Base-by-base conservation (phyloP, 64 coral and sea anemone genomes). In the Pocillopora damicornis region DNA sequence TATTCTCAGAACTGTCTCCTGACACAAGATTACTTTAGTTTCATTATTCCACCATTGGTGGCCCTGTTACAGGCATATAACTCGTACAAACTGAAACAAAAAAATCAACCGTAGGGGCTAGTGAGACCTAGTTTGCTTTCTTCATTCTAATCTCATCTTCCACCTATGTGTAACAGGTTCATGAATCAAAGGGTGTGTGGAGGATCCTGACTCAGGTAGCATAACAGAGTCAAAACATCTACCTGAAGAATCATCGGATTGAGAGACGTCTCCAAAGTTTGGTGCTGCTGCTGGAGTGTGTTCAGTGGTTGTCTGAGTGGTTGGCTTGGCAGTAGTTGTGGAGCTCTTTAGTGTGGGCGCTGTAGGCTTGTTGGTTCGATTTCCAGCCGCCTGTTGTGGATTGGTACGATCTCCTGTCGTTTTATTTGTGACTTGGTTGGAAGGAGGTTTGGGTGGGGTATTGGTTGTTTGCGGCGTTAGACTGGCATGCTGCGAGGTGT, bases 191-290 rank as follows among this genome's bases (percentile, higher is more conserved):
- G 42, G 42, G 42, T 51, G 2, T 51, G 3, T 51, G 7, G 42
- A 7, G 7, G 42, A 51, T 51, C 2, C 42, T 51, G 42, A 51
- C 42, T 51, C 42, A 4, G 7, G 42, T 51, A 51, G 3, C 42
- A 51, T 51, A 0, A 7, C 7, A 51, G 7, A 2, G 3, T 51
- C 42, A 4, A 4, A 51, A 51, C 7, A 51, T 63, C 11, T 73
- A 85, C 81, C 81, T 85, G 81, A 85, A 5, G 64, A 71, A 38
- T 85, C 81, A 66, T 85, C 81, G 1, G 81, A 71, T 58, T 85
- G 81, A 13, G 81, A 73, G 2, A 56, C 81, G 10, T 85, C 81
- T 68, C 81, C 81, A 72, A 85, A 69, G 37, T 57, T 85, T 22
- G 81, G 81, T 58, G 20, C 81, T 58, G 20, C 81, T 58, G 42